Evolutionary conservation across 1,140 invertebrate species (phyloP), one percentile per base, ranked within the genome.

Genomic region (Saxidomus purpurata): DNA sequence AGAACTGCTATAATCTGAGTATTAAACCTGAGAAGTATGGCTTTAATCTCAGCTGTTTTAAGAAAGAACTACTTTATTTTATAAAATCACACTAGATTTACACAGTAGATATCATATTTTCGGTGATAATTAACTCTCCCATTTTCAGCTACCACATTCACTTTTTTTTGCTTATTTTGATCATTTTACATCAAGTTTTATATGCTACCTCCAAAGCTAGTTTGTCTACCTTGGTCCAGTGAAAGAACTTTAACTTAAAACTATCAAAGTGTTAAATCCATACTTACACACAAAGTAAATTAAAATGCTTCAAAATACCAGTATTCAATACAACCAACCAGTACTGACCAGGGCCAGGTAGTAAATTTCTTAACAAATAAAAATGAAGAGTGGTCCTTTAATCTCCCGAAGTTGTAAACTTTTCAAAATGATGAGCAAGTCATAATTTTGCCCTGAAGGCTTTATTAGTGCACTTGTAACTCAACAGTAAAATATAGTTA

Each of bases 381-480:
- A 79, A 36, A 52, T 36, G 31, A 31, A 79, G 11, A 49, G 47
- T 19, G 17, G 31, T 49, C 76, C 17, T 49, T 79, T 79, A 79
- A 79, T 79, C 76, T 79, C 43, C 28, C 2, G 9, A 28, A 13
- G 31, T 55, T 43, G 36, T 79, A 79, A 79, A 79, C 25, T 55
- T 17, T 79, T 79, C 76, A 79, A 36, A 79, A 55, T 55, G 31
- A 79, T 25, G 28, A 52, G 13, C 47, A 25, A 25, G 22, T 79
- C 76, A 79, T 79, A 79, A 79, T 79, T 52, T 52, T 34, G 76
- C 47, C 76, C 76, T 34, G 25, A 55, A 55, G 47, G 47, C 76
- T 79, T 79, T 49, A 79, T 55, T 71, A 38, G 67, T 71, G 67
- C 67, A 71, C 67, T 71, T 71, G n/a, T n/a, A 8, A 34, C 36